Evolutionary conservation across 37 sponge, comb jelly and placozoan species (phyloP).

Genomic region (Corticium candelabrum): DNA sequence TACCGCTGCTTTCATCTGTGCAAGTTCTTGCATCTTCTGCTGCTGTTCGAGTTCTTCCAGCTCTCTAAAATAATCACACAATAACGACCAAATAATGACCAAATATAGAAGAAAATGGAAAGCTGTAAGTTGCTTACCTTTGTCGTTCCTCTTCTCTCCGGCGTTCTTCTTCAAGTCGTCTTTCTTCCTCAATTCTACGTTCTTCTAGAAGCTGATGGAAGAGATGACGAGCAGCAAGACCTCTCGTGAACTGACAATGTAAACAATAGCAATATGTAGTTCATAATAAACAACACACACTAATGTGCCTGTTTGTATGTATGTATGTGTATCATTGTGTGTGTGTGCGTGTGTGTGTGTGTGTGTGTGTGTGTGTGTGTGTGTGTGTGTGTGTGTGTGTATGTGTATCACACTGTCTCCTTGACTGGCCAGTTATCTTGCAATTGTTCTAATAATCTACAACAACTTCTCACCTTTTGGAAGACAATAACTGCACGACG

Average conservation of each 20-base stretch:
- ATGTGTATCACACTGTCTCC: too few species aligned
- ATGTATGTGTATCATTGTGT: too few species aligned
- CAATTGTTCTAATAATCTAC: background rate
- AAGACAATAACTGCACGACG: background rate
- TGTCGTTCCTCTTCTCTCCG: slow-evolving; percentile 39
- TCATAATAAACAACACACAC: too few species aligned
- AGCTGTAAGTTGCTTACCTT: slow-evolving; percentile 1
- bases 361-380: too few species aligned
- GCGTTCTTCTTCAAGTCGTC: slow-evolving; percentile 74
- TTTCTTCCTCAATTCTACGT: slow-evolving; percentile 79
- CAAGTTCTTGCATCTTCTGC: slow-evolving; percentile 65
- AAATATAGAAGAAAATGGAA: background rate
- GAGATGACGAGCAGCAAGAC: slow-evolving; percentile 59
- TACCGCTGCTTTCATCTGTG: slow-evolving; percentile 55
- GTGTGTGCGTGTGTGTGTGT: too few species aligned
- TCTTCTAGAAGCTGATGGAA: slow-evolving; percentile 52
- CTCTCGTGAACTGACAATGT: slow-evolving; percentile 71
- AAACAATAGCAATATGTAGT: too few species aligned
- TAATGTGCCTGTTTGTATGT: too few species aligned
- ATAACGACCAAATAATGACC: background rate
- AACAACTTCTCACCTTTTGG: slow-evolving; percentile 10
- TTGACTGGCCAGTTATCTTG: too few species aligned
- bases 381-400: too few species aligned
- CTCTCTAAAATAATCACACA: slow-evolving; percentile 33
- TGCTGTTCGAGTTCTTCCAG: slow-evolving; percentile 76